These are phyloP conservation scores for Styela clava DNA, from an alignment of 23 tunicate genomes.

Conservation along the genomic window DNA sequence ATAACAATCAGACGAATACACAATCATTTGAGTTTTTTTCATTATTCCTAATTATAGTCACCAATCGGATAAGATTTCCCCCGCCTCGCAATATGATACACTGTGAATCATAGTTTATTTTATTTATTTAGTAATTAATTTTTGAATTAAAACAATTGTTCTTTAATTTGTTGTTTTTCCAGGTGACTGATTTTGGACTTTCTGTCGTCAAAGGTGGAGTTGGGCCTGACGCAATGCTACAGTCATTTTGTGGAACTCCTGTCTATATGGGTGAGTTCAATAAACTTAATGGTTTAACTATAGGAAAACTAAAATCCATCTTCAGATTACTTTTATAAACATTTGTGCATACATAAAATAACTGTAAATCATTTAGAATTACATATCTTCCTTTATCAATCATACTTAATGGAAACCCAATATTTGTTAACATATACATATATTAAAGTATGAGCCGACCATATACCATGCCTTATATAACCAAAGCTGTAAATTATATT, in stretches of 20 bases:
- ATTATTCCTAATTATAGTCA: constrained; percentile 14
- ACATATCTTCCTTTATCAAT: too few relatives aligned
- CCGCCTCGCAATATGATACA: constrained; percentile 3
- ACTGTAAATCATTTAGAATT: not conserved
- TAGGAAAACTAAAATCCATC: too few relatives aligned
- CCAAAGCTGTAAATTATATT: too few relatives aligned
- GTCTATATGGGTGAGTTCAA: constrained; percentile 91
- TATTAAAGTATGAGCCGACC: too few relatives aligned
- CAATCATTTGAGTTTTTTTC: not conserved
- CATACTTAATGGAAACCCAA: too few relatives aligned
- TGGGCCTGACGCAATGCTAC: constrained; percentile 78
- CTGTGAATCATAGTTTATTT: constrained; percentile 14
- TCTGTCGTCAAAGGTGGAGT: constrained; percentile 88
- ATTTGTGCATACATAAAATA: not conserved
- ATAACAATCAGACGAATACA: constrained; percentile 5
- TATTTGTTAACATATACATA: too few relatives aligned
- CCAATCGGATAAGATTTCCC: not conserved
- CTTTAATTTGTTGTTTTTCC: constrained; percentile 14
- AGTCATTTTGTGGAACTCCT: constrained; percentile 91
- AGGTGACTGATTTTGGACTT: constrained; percentile 89
- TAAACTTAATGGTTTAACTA: not conserved
- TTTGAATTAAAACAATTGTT: not conserved
- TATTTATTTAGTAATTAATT: not conserved
- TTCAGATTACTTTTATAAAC: not conserved
- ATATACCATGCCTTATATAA: too few relatives aligned